Base-by-base conservation (phyloP, 2,113 vertebrate species). In the Bufo gargarizans region DNA sequence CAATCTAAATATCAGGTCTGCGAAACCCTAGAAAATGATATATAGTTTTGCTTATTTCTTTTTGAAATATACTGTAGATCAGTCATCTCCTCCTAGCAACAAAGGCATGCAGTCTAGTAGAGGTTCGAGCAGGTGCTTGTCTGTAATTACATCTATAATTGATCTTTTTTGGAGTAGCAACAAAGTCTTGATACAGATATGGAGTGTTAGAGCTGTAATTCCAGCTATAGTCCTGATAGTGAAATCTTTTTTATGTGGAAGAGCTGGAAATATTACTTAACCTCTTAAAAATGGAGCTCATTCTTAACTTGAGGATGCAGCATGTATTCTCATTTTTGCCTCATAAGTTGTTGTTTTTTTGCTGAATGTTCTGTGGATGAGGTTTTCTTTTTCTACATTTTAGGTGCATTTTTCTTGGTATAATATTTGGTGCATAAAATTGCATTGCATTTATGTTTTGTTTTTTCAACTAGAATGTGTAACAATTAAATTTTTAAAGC, bases 81-180 rank as follows among this genome's bases (percentile, higher is more conserved):
- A 4, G 6, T 33, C 33, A 61, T 59, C 12, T 81, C 33, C 61
- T 67, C 20, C 47, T 9, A 82, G 45, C 72, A 65, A 63, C 45
- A 49, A 55, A 63, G 84, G 43, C 9, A 10, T 4, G 11, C 55
- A 77, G 16, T 58, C 12, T 47, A 50, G 58, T 50, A 22, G 43
- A 84, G n/a, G 55, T 22, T 22, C 45, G 47, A 77, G 74, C 58
- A 49, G 43, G 33, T 61, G 67, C 74, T 82, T 88, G 78, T 82
- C 79, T 76, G 67, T 88, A 82, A 82, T 88, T 88, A 45, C 78
- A 87, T 87, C 78, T 82, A 82, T 88, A 72, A 87, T 81, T 71
- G 77, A 82, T 81, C 65, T 56, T 63, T 53, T 72, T 61, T 61
- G 43, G 63, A 58, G 86, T n/a, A 22, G 77, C 53, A 7, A 72